Evolutionary conservation across 2,797 vertebrate species (phyloP).

Genomic region (Sparus aurata): DNA sequence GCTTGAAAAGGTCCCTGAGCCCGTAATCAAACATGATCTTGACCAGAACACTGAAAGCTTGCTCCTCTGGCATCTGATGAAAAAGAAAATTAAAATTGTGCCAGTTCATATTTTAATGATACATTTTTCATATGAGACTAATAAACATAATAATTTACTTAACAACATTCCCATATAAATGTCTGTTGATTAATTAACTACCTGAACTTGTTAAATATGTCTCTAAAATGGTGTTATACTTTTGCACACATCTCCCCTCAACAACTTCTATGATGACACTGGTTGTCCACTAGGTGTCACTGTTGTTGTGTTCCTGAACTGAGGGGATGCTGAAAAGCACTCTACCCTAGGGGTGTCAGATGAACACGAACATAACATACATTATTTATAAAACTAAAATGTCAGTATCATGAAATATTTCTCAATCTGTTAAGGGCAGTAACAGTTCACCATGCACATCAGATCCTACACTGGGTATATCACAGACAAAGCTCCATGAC

Average conservation of each 20-base stretch:
- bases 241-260: too few species aligned
- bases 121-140: not conserved
- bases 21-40: conserved; percentile 99
- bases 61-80: conserved; percentile 97
- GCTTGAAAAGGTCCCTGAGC: conserved; percentile 99
- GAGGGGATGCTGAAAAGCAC: not conserved
- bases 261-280: not conserved
- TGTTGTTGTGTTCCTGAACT: conserved; percentile 10
- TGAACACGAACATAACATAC: not conserved
- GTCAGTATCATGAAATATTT: not conserved
- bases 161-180: not conserved
- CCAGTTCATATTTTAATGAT: not conserved
- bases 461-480: not conserved
- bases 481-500: not conserved
- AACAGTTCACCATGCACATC: conserved; percentile 1
- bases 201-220: not conserved
- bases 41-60: conserved; percentile 98
- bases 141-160: not conserved
- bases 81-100: conserved; percentile 7
- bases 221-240: not conserved
- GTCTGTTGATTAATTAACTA: not conserved
- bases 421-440: not conserved
- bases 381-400: conserved; percentile 31
- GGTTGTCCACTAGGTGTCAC: conserved; percentile 68
- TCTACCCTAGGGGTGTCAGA: not conserved